Base-by-base conservation (phyloP, 2,797 vertebrate species). In the Cynodonichthys magdalenae region DNA sequence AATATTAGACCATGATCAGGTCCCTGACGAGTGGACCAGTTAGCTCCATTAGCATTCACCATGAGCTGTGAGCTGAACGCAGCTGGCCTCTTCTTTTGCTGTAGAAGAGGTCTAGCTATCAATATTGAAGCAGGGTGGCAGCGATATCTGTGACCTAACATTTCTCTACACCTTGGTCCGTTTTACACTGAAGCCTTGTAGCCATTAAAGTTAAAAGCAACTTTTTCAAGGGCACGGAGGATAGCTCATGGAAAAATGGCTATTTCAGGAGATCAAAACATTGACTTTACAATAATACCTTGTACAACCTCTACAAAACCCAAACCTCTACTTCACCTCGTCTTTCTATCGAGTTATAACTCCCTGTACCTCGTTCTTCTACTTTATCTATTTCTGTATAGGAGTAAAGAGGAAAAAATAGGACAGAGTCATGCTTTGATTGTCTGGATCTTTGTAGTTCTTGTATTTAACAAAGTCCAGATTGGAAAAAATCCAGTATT, bases 201-300 rank as follows among this genome's bases (percentile, higher is more conserved):
- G 42, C 36, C 46, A 64, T 69, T 48, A 53, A 7, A 56, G 60
- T 53, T 31, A 29, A 48, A 34, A 71, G 19, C 31, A 8, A 65
- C 44, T 64, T 28, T 31, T 49, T 78, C 63, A 75, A 75, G 59
- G 74, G 55, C 53, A 29, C 8, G 2, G 28, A 1, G 20, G 50
- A 54, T 28, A 45, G 53, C 17, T 73, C 31, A 17, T n/a, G 15
- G 41, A 58, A 42, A 50, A 55, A 53, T 45, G 45, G 46, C 52
- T 66, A 47, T 47, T 59, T 24, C 46, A 31, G 34, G 36, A 74
- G 53, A 72, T 62, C 14, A 20, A 77, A 80, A 63, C 29, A 66
- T 55, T 68, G 52, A 76, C 53, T 76, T 78, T 45, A 70, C 51
- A 74, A 51, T 63, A 53, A 71, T 53, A 55, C 15, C 15, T n/a